Evolutionary conservation across 2,888 invertebrate species (phyloP).

Genomic region (Acanthopleura granulata): DNA sequence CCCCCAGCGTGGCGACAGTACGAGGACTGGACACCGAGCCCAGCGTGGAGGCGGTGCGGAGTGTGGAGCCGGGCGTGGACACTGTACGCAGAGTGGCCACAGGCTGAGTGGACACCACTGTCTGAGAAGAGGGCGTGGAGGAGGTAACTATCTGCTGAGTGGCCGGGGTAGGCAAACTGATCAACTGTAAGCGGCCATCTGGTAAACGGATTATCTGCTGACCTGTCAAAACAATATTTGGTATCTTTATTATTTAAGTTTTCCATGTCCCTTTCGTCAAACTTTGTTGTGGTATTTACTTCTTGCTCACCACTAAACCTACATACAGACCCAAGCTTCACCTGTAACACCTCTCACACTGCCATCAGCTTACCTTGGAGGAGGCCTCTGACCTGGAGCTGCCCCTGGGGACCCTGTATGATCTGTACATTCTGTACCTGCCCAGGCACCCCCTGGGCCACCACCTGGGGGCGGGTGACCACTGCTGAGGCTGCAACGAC

Average conservation of each 20-base stretch:
- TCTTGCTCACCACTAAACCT: too few species aligned
- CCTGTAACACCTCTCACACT: too few species aligned
- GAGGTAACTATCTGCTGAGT: background rate
- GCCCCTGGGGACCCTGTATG: conserved; percentile 88
- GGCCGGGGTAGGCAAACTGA: conserved; percentile 71
- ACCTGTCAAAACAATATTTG: conserved; percentile 46
- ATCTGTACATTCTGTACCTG: conserved; percentile 78
- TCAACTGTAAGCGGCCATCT: conserved; percentile 91
- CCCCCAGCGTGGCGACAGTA: background rate
- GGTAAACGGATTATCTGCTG: conserved; percentile 94
- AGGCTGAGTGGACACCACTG: background rate
- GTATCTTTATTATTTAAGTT: too few species aligned
- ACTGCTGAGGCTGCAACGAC: background rate
- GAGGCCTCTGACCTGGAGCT: conserved; percentile 90
- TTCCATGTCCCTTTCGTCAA: too few species aligned
- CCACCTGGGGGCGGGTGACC: conserved; percentile 41
- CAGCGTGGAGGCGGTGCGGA: background rate
- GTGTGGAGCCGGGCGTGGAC: conserved; percentile 6
- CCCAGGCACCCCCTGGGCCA: conserved; percentile 38
- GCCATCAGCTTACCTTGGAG: conserved; percentile 81
- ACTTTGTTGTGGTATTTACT: too few species aligned
- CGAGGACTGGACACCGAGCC: conserved; percentile 1
- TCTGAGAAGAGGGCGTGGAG: background rate
- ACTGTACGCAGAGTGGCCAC: conserved; percentile 9
- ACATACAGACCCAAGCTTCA: background rate